phyloP scores from a whole-genome alignment of 2,888 invertebrate species.

The Lordiphosa andalusiaca region DNA sequence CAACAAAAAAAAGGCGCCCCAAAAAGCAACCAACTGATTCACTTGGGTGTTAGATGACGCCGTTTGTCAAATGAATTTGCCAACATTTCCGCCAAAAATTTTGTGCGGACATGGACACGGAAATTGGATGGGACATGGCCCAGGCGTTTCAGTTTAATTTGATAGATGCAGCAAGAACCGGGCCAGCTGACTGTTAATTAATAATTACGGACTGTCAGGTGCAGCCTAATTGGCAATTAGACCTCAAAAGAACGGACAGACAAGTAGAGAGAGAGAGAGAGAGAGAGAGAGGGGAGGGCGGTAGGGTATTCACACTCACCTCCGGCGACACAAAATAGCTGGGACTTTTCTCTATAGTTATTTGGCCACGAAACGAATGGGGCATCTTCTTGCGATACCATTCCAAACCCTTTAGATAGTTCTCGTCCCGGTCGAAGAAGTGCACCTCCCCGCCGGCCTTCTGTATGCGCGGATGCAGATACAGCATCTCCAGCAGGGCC shows the following conservation, averaged over 20 bases:
- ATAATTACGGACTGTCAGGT: constrained; percentile 49
- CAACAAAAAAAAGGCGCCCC: constrained; percentile 11
- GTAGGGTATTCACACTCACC: no score
- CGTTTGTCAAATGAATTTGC: constrained; percentile 73
- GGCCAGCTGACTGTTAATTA: constrained; percentile 53
- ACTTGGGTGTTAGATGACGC: constrained; percentile 63
- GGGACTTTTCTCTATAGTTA: constrained; percentile 98
- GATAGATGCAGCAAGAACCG: constrained; percentile 29
- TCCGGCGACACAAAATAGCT: constrained; percentile 98
- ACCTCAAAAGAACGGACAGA: constrained; percentile 53
- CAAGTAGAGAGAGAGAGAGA: background rate
- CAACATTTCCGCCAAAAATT: constrained; percentile 64
- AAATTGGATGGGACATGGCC: constrained; percentile 38
- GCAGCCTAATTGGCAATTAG: constrained; percentile 69
- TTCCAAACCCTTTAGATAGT: constrained; percentile 93
- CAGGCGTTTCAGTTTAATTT: constrained; percentile 60
- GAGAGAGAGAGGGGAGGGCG: no score
- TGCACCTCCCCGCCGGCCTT: constrained; percentile 97
- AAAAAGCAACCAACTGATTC: constrained; percentile 21
- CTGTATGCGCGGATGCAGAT: constrained; percentile 94
- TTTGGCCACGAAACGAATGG: constrained; percentile 93
- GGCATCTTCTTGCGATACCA: constrained; percentile 99
- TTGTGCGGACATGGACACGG: constrained; percentile 49
- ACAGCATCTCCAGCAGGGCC: constrained; percentile 97
- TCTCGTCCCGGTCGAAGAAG: constrained; percentile 97